Conservation (phyloP, 1,140 invertebrate species). For the Drosophila chauvacae region DNA sequence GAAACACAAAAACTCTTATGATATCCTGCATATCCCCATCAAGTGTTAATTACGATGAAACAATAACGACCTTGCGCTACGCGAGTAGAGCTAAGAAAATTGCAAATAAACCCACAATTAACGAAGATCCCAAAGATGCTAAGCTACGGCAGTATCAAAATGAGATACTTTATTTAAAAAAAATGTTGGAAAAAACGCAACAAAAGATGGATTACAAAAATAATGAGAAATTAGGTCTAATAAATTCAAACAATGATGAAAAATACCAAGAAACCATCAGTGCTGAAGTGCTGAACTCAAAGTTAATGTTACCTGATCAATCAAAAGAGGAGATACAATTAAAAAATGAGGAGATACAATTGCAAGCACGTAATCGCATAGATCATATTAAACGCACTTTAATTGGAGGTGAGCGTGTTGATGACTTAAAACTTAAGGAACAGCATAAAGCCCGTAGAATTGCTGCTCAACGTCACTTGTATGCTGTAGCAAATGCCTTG, state of each 20-base stretch:
- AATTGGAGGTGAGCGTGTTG: constrained; percentile 91
- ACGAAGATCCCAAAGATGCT: constrained; percentile 97
- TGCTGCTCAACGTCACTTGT: constrained; percentile 88
- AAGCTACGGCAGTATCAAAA: constrained; percentile 94
- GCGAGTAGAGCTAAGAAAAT: constrained; percentile 97
- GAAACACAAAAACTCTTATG: constrained; percentile 97
- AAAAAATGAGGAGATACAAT: constrained; percentile 47
- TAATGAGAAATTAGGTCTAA: neutral
- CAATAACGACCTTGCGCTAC: constrained; percentile 93
- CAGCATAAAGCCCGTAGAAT: constrained; percentile 88
- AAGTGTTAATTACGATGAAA: constrained; percentile 95
- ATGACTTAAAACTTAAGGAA: constrained; percentile 90
- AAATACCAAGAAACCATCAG: neutral
- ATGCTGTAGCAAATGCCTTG: constrained; percentile 88
- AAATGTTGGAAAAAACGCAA: constrained; percentile 86
- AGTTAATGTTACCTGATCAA: neutral
- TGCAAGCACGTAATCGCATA: constrained; percentile 86
- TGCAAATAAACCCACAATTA: constrained; percentile 95
- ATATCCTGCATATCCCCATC: constrained; percentile 96
- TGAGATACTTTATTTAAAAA: constrained; percentile 91
- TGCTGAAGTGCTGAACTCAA: neutral
- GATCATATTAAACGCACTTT: constrained; percentile 90
- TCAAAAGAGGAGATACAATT: constrained; percentile 63
- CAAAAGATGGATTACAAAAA: constrained; percentile 5
- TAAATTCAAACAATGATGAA: constrained; percentile 44